Evolutionary conservation across 2,797 vertebrate species (phyloP), one percentile per base, ranked within the genome.

Genomic region (Loriculus beryllinus): DNA sequence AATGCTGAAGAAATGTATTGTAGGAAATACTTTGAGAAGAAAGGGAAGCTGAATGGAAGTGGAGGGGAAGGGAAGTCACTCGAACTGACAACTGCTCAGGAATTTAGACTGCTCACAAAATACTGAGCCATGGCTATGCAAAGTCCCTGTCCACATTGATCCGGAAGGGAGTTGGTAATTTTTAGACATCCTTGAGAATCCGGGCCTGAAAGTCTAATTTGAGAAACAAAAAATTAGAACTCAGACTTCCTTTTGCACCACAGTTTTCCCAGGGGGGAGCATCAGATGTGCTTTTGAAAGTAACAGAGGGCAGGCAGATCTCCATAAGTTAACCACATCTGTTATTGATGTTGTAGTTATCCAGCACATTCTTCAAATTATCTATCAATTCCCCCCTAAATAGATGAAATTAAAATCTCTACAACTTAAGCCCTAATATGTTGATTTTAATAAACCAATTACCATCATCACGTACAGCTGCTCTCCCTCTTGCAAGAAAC

Each of bases 111-210:
- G 8, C 7, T 79, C 54, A 49, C 37, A 45, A 84, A 91, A 69
- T 17, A 6, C 8, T 2, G 3, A 43, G 22, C 15, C 43, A 52
- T 1, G 4, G 5, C 25, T 62, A 21, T 9, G 56, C 2, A 63
- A 75, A 33, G 12, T 84, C 19, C 1, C 19, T 48, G 29, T 33
- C 29, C 25, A 8, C 35, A 37, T 21, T 20, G 13, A 59, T 88
- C n/a, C 31, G 57, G 49, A 82, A 54, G 1, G 17, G 5, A 79
- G 11, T 47, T 42, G 86, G 29, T 78, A 1, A 56, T 54, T 87
- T 52, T 67, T 49, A 59, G 45, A 47, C 14, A 68, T 4, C 10
- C 19, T 74, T 26, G 25, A 54, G 49, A 82, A 67, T 79, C 49
- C 54, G 9, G 6, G 12, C 7, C n/a, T 75, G 31, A 85, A 84